A percentile compares a stretch with the other conserved stretches of the same genome.
Evolutionary conservation across 1,140 invertebrate genomes (phyloP).

Genomic region (Euwallacea fornicatus): DNA sequence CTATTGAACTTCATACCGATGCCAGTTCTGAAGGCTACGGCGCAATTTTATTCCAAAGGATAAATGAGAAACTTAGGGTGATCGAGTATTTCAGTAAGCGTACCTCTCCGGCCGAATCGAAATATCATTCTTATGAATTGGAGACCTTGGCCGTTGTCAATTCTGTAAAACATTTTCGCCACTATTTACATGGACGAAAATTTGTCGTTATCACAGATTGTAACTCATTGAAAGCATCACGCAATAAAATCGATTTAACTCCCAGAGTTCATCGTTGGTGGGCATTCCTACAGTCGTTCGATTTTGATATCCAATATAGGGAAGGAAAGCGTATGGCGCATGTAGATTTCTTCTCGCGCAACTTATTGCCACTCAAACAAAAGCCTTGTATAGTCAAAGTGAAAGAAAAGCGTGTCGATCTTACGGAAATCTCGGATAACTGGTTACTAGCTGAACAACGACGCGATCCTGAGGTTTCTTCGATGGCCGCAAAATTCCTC

Average conservation of each 20-base stretch:
- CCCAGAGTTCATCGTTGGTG: conserved; percentile 51
- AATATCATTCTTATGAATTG: conserved; percentile 29
- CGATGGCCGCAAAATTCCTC: conserved; percentile 18
- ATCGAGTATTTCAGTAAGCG: conserved; percentile 38
- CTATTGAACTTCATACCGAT: conserved; percentile 47
- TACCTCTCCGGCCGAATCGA: conserved; percentile 27
- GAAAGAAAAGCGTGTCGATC: no score
- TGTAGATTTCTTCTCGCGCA: conserved; percentile 34
- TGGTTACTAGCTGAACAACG: conserved; percentile 14
- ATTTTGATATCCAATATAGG: conserved; percentile 35
- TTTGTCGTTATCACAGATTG: conserved; percentile 48
- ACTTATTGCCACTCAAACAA: not conserved
- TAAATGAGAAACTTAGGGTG: conserved; percentile 28
- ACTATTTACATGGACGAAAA: conserved; percentile 40
- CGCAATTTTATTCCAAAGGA: conserved; percentile 48
- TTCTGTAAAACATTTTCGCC: conserved; percentile 48
- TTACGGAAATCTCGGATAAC: no score
- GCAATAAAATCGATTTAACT: conserved; percentile 47
- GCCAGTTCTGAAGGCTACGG: conserved; percentile 47
- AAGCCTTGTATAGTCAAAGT: conserved; percentile 8
- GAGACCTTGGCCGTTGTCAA: conserved; percentile 43
- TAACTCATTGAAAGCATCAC: conserved; percentile 47
- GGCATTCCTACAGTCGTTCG: conserved; percentile 46
- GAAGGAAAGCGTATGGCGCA: conserved; percentile 41
- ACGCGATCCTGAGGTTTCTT: conserved; percentile 20